These are phyloP conservation scores for Calephelis virginiensis DNA, from an alignment of 1,140 invertebrate genomes.

Conservation along the genomic window DNA sequence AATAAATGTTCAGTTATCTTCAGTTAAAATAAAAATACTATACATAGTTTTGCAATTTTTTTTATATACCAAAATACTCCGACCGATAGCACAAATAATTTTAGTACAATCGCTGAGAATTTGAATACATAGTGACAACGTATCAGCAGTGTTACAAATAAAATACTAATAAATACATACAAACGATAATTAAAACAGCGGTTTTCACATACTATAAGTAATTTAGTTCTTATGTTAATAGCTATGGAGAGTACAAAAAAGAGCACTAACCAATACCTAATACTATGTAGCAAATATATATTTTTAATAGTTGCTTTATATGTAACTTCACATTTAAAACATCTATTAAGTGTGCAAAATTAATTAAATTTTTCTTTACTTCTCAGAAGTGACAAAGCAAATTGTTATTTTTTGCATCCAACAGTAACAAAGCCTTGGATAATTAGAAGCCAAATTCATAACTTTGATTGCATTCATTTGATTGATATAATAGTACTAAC, in stretches of 20 bases:
- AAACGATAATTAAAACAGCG: slow-evolving; percentile 9
- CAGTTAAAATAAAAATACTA: slow-evolving; percentile 29
- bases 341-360: no score
- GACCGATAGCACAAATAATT: slow-evolving; percentile 38
- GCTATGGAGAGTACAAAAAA: slow-evolving; percentile 7
- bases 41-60: slow-evolving; percentile 53
- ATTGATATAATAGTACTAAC: no score
- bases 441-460: no score
- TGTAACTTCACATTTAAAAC: no score
- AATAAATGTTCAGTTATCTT: no score
- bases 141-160: slow-evolving; percentile 21
- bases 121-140: slow-evolving; percentile 24
- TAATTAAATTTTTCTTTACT: no score
- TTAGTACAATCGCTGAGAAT: slow-evolving; percentile 13
- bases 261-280: background rate
- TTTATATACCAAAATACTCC: slow-evolving; percentile 66
- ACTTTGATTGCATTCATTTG: no score
- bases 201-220: slow-evolving; percentile 5
- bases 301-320: no score
- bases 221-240: slow-evolving; percentile 11
- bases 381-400: no score
- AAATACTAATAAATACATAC: slow-evolving; percentile 21
- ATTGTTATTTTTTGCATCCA: no score
- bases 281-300: background rate
- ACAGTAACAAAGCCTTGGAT: no score